Conservation (phyloP, 2,797 vertebrate species). For the Myiothlypis coronata region DNA sequence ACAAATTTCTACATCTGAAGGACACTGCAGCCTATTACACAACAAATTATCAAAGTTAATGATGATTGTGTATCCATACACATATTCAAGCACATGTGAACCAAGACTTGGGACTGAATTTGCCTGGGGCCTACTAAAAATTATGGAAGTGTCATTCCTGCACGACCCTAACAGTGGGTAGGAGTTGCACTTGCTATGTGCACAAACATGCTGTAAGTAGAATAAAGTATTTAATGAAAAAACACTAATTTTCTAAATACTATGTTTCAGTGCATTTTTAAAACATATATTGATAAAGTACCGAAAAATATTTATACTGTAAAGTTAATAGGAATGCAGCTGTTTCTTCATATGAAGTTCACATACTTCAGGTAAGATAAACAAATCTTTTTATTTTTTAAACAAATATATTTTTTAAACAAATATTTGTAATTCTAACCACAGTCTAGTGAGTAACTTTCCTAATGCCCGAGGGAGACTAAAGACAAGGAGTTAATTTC, state of each 20-base stretch:
- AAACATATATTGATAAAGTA: background rate
- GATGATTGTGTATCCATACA: background rate
- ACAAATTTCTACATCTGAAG: slow-evolving; percentile 13
- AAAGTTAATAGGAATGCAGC: background rate
- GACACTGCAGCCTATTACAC: background rate
- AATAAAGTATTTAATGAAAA: background rate
- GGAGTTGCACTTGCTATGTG: background rate
- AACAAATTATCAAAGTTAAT: background rate
- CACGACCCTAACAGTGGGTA: background rate
- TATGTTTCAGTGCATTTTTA: background rate
- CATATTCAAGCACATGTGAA: background rate
- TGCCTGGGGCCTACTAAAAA: background rate
- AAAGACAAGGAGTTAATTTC: slow-evolving; percentile 21
- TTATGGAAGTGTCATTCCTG: background rate
- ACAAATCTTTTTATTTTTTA: background rate
- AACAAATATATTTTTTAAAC: background rate
- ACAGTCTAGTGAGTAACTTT: background rate
- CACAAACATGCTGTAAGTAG: background rate
- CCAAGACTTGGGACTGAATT: background rate
- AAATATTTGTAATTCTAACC: slow-evolving; percentile 15
- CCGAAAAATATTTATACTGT: background rate
- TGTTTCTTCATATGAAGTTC: background rate
- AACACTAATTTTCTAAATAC: background rate
- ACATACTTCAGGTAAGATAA: background rate
- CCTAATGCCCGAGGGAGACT: background rate